A percentile compares a stretch with the other conserved stretches of the same genome.
These are phyloP conservation scores for Andinoacara biseriatus DNA, from an alignment of 2,113 vertebrate species.

Conservation along the genomic window DNA sequence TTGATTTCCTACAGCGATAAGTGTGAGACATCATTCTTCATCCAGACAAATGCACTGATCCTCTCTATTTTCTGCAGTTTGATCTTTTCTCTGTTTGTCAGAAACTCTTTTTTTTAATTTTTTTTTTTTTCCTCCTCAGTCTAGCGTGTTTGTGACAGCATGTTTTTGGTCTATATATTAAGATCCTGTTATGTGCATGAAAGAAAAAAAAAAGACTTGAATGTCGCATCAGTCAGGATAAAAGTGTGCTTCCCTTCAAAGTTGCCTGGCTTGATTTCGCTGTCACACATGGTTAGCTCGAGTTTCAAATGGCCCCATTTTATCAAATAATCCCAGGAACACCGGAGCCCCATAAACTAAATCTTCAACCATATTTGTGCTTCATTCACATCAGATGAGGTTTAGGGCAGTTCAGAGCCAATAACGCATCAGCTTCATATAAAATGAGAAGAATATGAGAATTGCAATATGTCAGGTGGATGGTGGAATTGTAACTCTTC, in stretches of 20 bases:
- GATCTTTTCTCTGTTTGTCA: slow-evolving; percentile 30
- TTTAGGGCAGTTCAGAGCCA: not conserved
- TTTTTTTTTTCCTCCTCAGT: slow-evolving; percentile 2
- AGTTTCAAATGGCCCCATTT: not conserved
- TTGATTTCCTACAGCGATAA: slow-evolving; percentile 31
- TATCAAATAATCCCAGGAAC: not conserved
- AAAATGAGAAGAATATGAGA: not conserved
- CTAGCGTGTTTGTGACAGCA: not conserved
- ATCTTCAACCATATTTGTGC: not conserved
- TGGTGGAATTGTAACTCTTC: not conserved
- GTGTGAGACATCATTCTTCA: slow-evolving; percentile 21
- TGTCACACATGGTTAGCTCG: not conserved
- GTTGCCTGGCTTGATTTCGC: not conserved
- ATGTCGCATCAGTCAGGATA: not conserved
- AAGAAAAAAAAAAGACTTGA: slow-evolving; percentile 1
- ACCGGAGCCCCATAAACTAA: not conserved
- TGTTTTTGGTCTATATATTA: slow-evolving; percentile 14
- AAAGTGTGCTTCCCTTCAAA: not conserved
- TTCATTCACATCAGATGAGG: not conserved
- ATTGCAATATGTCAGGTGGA: not conserved
- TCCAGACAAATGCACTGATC: slow-evolving; percentile 29
- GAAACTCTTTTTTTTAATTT: not conserved
- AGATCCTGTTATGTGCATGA: not conserved
- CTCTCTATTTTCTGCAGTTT: slow-evolving; percentile 25
- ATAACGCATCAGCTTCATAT: not conserved